Conservation (phyloP, 1,140 invertebrate species). For the roundworm (Caenorhabditis elegans) region DNA sequence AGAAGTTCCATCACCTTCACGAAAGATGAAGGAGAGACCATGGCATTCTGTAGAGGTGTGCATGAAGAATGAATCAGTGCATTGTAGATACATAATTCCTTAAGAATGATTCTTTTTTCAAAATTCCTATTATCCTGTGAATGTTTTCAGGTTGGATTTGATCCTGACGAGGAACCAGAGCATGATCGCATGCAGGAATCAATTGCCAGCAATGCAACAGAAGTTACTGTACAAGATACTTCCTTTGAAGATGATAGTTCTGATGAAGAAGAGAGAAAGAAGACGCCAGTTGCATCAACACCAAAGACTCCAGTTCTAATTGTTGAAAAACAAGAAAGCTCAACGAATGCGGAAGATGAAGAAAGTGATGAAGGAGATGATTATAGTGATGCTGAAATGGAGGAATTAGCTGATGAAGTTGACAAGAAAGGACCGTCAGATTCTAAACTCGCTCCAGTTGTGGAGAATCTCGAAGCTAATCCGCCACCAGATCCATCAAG, state of each 20-base stretch:
- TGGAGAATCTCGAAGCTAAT: conserved; percentile 28
- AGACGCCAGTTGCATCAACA: neutral
- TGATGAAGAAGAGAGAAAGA: conserved; percentile 43
- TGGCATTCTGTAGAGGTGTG: conserved; percentile 35
- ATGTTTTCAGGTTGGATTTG: conserved; percentile 36
- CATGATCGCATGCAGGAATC: conserved; percentile 34
- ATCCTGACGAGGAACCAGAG: conserved; percentile 36
- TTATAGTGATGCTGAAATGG: conserved; percentile 63
- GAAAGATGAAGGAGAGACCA: conserved; percentile 26
- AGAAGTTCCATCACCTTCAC: neutral
- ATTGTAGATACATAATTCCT: neutral
- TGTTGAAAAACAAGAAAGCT: conserved; percentile 13
- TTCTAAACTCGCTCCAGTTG: neutral
- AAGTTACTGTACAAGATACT: conserved; percentile 44
- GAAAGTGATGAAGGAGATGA: conserved; percentile 56
- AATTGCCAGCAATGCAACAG: conserved; percentile 38
- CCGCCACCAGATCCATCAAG: conserved; percentile 54
- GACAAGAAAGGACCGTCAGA: conserved; percentile 47
- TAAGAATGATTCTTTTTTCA: neutral
- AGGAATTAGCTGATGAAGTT: conserved; percentile 65
- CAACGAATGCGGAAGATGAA: conserved; percentile 48
- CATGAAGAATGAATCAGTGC: neutral
- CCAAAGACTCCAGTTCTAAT: conserved; percentile 23
- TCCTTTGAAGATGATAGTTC: conserved; percentile 47
- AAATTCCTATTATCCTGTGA: neutral